Percentiles rank a stretch among this genome's conserved stretches.
phyloP scores from a whole-genome alignment of 1,140 invertebrate species.

The Drosophila oshimai region DNA sequence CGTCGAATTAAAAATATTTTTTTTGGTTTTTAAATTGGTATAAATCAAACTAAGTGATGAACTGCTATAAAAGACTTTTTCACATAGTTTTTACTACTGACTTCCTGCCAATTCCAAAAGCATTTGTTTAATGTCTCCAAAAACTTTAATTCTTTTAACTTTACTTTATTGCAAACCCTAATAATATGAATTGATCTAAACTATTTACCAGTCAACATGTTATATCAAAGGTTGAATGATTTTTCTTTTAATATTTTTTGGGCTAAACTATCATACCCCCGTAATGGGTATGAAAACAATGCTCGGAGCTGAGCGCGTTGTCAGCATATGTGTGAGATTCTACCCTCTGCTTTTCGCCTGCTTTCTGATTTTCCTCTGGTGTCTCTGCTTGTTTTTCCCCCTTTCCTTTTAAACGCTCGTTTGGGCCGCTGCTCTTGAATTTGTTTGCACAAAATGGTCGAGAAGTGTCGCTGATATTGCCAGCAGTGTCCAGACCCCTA shows the following conservation, averaged over 20 bases:
- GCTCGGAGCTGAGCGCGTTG: conserved; percentile 1
- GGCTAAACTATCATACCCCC: not conserved
- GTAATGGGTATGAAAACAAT: conserved; percentile 5
- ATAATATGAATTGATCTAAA: too few species aligned
- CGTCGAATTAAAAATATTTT: too few species aligned
- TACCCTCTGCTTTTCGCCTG: not conserved
- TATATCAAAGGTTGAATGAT: too few species aligned
- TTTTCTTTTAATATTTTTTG: not conserved
- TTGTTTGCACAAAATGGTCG: conserved; percentile 60
- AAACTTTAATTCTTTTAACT: too few species aligned
- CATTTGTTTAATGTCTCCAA: too few species aligned
- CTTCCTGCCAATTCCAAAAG: too few species aligned
- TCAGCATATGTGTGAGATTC: conserved; percentile 15
- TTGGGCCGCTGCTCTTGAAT: conserved; percentile 35
- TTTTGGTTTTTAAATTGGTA: too few species aligned
- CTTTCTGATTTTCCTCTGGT: conserved; percentile 10
- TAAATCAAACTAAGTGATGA: too few species aligned
- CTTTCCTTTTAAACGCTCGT: conserved; percentile 46
- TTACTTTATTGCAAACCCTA: too few species aligned
- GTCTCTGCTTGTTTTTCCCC: conserved; percentile 15
- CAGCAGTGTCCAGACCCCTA: not conserved
- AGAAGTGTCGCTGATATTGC: conserved; percentile 55
- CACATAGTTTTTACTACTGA: too few species aligned
- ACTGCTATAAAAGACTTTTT: too few species aligned
- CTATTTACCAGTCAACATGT: too few species aligned